Conservation (phyloP, 2,113 vertebrate genomes). For the Tachuris rubrigastra region DNA sequence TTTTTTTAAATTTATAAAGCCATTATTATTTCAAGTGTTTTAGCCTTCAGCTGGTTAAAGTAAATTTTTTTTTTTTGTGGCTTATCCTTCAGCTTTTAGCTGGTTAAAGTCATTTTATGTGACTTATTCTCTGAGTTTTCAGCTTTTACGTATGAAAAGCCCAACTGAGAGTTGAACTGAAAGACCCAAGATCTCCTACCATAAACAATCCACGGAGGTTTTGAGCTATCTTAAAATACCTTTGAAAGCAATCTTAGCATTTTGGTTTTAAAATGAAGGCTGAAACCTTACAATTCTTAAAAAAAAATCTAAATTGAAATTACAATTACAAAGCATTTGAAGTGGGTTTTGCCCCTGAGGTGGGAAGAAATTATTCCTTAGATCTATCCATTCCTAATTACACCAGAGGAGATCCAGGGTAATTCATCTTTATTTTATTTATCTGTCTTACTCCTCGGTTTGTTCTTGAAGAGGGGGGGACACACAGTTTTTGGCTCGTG, state of each 20-base stretch:
- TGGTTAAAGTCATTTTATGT: background rate
- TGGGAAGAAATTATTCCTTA: background rate
- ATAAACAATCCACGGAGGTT: background rate
- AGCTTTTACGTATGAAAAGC: background rate
- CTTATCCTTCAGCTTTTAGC: background rate
- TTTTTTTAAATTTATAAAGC: background rate
- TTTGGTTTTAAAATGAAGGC: background rate
- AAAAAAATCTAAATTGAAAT: background rate
- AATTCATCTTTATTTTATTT: background rate
- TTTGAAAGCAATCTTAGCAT: background rate
- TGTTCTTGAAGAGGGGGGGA: background rate
- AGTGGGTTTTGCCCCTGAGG: fast-evolving
- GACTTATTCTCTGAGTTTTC: background rate
- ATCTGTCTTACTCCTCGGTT: background rate
- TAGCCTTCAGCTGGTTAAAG: background rate
- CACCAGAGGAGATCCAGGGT: background rate
- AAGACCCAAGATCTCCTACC: background rate
- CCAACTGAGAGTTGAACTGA: background rate
- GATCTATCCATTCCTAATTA: background rate
- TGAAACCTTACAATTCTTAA: background rate
- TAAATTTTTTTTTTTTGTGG: background rate
- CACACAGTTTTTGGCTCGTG: background rate
- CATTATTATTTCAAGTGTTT: background rate
- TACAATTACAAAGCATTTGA: background rate
- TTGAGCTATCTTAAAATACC: background rate